These are phyloP conservation scores for Ophraella communa DNA, from an alignment of 2,888 invertebrate genomes.

Conservation along the genomic window DNA sequence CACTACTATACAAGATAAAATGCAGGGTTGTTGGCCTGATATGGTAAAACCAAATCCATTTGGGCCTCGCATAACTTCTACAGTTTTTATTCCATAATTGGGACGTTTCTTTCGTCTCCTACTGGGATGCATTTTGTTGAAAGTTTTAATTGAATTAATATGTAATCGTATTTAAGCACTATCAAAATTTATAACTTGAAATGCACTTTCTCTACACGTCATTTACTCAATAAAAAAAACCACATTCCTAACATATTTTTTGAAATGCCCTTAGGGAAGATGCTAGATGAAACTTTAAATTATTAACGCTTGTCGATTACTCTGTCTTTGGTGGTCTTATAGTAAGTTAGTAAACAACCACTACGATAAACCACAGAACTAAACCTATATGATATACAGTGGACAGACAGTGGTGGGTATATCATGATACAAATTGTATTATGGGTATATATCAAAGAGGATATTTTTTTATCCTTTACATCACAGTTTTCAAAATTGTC, in stretches of 20 bases:
- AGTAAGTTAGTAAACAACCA: neutral
- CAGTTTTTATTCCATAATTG: conserved; percentile 78
- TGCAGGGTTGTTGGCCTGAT: conserved; percentile 95
- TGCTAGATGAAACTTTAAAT: conserved; percentile 20
- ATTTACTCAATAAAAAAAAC: conserved; percentile 25
- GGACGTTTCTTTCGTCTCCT: conserved; percentile 74
- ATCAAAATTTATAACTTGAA: conserved; percentile 15
- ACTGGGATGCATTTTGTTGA: conserved; percentile 64
- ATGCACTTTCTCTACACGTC: conserved; percentile 27
- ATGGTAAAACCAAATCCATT: conserved; percentile 98
- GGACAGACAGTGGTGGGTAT: too few relatives aligned
- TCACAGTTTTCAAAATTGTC: too few relatives aligned
- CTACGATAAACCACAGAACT: neutral
- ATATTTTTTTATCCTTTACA: too few relatives aligned
- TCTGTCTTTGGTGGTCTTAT: too few relatives aligned
- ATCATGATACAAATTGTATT: too few relatives aligned
- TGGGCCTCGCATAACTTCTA: conserved; percentile 84
- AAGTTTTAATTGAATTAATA: neutral
- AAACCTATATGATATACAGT: neutral
- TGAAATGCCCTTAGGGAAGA: conserved; percentile 19
- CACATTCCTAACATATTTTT: conserved; percentile 28
- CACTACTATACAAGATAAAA: conserved; percentile 89
- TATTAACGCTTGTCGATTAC: neutral
- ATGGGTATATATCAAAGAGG: too few relatives aligned
- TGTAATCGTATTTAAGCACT: conserved; percentile 9